Evolutionary conservation across 2,888 invertebrate species (phyloP).

Genomic region (Drosophila prolongata): DNA sequence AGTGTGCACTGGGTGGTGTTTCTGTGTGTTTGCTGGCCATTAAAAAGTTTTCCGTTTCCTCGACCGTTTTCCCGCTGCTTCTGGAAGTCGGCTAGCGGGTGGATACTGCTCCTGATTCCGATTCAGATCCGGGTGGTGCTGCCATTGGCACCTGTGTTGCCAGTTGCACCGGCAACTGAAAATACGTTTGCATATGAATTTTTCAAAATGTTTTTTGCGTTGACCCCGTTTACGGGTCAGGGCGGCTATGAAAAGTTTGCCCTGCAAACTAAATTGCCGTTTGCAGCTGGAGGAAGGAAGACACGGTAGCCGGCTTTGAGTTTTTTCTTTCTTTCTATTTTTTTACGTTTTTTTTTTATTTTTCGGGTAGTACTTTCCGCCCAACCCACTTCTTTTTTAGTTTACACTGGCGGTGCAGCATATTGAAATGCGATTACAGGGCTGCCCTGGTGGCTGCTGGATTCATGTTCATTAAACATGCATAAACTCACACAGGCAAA

Average conservation of each 20-base stretch:
- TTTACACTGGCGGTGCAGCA: conserved; percentile 57
- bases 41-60: conserved; percentile 61
- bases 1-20: conserved; percentile 56
- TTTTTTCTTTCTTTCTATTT: conserved; percentile 11
- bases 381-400: conserved; percentile 21
- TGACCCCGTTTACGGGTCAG: conserved; percentile 78
- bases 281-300: conserved; percentile 39
- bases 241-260: conserved; percentile 71
- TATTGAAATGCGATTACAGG: conserved; percentile 77
- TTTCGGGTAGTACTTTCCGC: conserved; percentile 9
- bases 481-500: conserved; percentile 61
- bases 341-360: conserved; percentile 19
- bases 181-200: conserved; percentile 78
- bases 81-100: conserved; percentile 9
- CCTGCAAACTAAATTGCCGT: conserved; percentile 75
- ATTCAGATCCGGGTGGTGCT: conserved; percentile 34
- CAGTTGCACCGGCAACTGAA: conserved; percentile 55
- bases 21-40: conserved; percentile 67
- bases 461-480: conserved; percentile 75
- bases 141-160: conserved; percentile 64
- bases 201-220: conserved; percentile 75
- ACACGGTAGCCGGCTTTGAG: conserved; percentile 33
- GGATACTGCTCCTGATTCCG: conserved; percentile 20
- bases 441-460: conserved; percentile 54
- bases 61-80: conserved; percentile 6